A percentile compares a stretch with the other conserved stretches of the same genome.
Evolutionary conservation across 2,888 invertebrate genomes (phyloP).

Genomic region (Epiperipatus broadwayi): DNA sequence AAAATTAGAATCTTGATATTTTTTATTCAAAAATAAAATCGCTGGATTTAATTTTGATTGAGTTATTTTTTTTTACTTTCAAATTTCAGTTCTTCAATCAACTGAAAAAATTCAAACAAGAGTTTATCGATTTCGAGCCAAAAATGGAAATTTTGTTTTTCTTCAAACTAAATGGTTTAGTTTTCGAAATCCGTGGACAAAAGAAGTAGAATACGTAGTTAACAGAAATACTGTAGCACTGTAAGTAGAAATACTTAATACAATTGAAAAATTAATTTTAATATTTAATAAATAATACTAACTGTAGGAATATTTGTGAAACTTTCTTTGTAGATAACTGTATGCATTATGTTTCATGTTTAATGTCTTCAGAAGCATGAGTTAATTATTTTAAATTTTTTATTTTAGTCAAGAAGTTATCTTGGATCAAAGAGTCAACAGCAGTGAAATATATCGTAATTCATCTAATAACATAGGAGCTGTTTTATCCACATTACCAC

Average conservation of each 20-base stretch:
- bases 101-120: conserved; percentile 24
- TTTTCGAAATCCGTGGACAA: conserved; percentile 86
- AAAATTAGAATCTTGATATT: too few relatives aligned
- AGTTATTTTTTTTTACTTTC: conserved; percentile 6
- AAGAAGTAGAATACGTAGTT: conserved; percentile 73
- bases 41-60: neutral
- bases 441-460: too few relatives aligned
- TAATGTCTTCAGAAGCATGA: too few relatives aligned
- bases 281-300: too few relatives aligned
- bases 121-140: conserved; percentile 46
- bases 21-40: too few relatives aligned
- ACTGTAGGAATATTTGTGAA: too few relatives aligned
- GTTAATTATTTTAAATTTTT: too few relatives aligned
- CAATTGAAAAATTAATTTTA: too few relatives aligned
- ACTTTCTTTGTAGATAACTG: too few relatives aligned
- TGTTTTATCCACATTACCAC: conserved; percentile 16
- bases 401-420: too few relatives aligned
- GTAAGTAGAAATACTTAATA: conserved; percentile 33
- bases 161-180: conserved; percentile 69
- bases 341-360: too few relatives aligned
- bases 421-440: too few relatives aligned
- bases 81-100: conserved; percentile 23
- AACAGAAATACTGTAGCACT: conserved; percentile 61
- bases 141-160: conserved; percentile 49
- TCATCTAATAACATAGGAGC: conserved; percentile 16